Evolutionary conservation across 2,888 invertebrate genomes (phyloP).

Genomic region (Calameuta idolon): DNA sequence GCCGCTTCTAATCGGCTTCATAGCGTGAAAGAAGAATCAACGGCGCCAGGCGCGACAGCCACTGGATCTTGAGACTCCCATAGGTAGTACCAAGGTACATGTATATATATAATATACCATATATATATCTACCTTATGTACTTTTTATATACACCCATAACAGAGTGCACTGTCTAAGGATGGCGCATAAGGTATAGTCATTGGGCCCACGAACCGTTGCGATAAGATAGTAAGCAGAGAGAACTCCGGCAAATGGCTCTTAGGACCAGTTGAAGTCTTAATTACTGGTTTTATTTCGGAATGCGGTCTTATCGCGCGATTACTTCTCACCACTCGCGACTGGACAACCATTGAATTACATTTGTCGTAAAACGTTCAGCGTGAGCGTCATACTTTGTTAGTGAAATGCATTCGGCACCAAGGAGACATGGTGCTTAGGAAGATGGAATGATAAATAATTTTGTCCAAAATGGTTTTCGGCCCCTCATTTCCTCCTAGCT

Average conservation of each 20-base stretch:
- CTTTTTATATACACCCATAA: background rate
- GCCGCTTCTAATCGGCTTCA: slow-evolving; percentile 1
- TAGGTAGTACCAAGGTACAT: background rate
- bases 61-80: background rate
- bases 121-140: background rate
- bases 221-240: background rate
- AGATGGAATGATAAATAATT: background rate
- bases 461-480: background rate
- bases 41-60: slow-evolving; percentile 2
- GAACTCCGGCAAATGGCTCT: slow-evolving; percentile 4
- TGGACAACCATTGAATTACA: slow-evolving; percentile 33
- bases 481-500: background rate
- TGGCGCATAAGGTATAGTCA: background rate
- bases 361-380: slow-evolving; percentile 18
- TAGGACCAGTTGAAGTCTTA: slow-evolving; percentile 57
- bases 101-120: background rate
- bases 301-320: slow-evolving; percentile 40
- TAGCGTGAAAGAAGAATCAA: background rate
- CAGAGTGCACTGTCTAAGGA: background rate
- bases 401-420: slow-evolving; percentile 24
- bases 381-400: slow-evolving; percentile 2
- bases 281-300: slow-evolving; percentile 48
- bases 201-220: background rate
- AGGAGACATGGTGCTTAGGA: slow-evolving; percentile 26
- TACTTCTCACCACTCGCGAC: slow-evolving; percentile 25